Evolutionary conservation across 1,140 invertebrate genomes (phyloP).

Genomic region (Drosophila neocordata): DNA sequence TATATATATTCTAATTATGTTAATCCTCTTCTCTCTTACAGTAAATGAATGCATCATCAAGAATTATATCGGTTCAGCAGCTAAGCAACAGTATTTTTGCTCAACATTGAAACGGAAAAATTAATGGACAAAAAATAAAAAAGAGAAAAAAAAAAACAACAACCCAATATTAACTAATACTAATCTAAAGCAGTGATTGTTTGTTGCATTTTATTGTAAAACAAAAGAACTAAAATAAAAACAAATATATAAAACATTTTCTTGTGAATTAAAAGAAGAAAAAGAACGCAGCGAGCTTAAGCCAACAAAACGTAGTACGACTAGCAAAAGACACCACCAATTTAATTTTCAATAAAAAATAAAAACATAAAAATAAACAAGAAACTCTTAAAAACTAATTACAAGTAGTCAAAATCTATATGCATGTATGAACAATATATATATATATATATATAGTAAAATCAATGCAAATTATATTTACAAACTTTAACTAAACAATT

Average conservation of each 20-base stretch:
- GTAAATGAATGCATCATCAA: conserved; percentile 47
- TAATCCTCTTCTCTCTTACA: conserved; percentile 43
- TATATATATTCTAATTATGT: conserved; percentile 35
- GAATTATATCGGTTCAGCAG: conserved; percentile 33
- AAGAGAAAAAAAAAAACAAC: conserved; percentile 37
- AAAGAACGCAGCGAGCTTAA: conserved; percentile 59
- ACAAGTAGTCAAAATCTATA: conserved; percentile 67
- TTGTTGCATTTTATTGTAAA: conserved; percentile 67
- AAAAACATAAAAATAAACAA: background rate
- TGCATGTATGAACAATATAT: conserved; percentile 62
- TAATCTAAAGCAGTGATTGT: conserved; percentile 66
- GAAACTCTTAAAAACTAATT: conserved; percentile 2
- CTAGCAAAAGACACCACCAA: conserved; percentile 79
- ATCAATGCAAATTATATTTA: conserved; percentile 27
- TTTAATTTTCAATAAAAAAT: conserved; percentile 61
- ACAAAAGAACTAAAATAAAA: conserved; percentile 39
- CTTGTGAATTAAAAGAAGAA: background rate
- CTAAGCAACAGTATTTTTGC: conserved; percentile 78
- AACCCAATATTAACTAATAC: conserved; percentile 11
- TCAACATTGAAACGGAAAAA: conserved; percentile 61
- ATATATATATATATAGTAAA: conserved; percentile 30
- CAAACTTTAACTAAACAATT: conserved; percentile 11
- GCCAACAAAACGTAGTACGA: conserved; percentile 74
- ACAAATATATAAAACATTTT: conserved; percentile 21
- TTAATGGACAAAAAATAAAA: conserved; percentile 23